Evolutionary conservation across 1,140 invertebrate genomes (phyloP).

Genomic region (Drosophila kohkoa): DNA sequence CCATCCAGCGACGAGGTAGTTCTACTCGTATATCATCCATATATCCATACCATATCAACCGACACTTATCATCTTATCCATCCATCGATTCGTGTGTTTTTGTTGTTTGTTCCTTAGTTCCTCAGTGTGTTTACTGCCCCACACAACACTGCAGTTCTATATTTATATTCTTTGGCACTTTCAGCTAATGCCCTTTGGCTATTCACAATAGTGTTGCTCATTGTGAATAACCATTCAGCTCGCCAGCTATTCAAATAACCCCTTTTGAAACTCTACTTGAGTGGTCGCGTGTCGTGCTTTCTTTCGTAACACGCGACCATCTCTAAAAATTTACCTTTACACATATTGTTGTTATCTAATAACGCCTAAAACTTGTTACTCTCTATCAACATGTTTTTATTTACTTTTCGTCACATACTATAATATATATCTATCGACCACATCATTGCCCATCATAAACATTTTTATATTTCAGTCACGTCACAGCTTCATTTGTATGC

Average conservation of each 20-base stretch:
- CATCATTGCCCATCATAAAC: conserved; percentile 10
- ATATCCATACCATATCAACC: neutral
- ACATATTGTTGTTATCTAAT: conserved; percentile 46
- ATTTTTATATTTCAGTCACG: conserved; percentile 20
- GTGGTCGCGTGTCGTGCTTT: neutral
- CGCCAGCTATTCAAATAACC: conserved; percentile 32
- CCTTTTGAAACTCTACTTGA: conserved; percentile 28
- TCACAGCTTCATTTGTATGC: conserved; percentile 6
- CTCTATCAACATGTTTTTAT: conserved; percentile 9
- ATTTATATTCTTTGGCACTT: neutral
- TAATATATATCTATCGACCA: neutral
- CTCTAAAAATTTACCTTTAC: conserved; percentile 9
- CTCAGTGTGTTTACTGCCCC: conserved; percentile 1
- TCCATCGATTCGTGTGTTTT: conserved; percentile 36
- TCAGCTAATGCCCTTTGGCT: neutral
- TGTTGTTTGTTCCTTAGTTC: conserved; percentile 19
- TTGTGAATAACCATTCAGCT: conserved; percentile 9
- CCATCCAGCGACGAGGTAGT: conserved; percentile 73
- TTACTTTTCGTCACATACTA: neutral
- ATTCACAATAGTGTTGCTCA: neutral
- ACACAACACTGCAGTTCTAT: neutral
- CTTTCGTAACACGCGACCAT: neutral
- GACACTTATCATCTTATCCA: conserved; percentile 13
- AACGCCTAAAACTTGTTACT: conserved; percentile 30
- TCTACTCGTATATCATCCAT: conserved; percentile 59